Conservation (phyloP, 2,888 invertebrate species). For the Pocota personata region DNA sequence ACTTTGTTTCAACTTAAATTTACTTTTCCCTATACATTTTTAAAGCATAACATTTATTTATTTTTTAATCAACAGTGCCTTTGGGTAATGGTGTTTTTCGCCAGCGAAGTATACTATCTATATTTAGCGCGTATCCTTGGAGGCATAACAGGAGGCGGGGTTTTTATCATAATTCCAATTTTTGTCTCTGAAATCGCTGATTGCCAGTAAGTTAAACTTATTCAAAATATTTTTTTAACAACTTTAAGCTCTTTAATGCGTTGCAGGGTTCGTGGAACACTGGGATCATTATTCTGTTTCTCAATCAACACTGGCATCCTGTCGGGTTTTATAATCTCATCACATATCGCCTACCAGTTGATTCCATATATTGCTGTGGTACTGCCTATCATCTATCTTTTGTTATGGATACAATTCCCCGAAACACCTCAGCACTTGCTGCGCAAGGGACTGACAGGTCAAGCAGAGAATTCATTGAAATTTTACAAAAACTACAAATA, state of each 20-base stretch:
- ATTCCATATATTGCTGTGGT: conserved; percentile 78
- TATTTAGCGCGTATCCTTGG: conserved; percentile 79
- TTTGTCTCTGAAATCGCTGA: conserved; percentile 81
- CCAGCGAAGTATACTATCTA: conserved; percentile 77
- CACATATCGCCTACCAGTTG: conserved; percentile 78
- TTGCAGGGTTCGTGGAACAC: conserved; percentile 79
- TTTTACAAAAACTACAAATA: conserved; percentile 78
- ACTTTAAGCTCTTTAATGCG: neutral
- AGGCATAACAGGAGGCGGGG: conserved; percentile 80
- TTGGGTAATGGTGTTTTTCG: conserved; percentile 79
- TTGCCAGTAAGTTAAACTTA: conserved; percentile 79
- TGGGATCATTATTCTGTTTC: conserved; percentile 79
- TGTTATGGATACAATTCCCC: conserved; percentile 76
- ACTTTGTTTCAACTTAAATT: neutral
- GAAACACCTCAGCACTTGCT: conserved; percentile 80
- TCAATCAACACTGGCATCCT: conserved; percentile 79
- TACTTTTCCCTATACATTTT: neutral
- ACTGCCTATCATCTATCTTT: conserved; percentile 78
- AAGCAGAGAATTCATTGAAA: conserved; percentile 78
- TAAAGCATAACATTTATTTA: neutral
- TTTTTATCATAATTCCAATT: conserved; percentile 79
- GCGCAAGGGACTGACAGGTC: conserved; percentile 68
- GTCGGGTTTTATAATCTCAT: conserved; percentile 78
- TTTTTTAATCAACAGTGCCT: conserved; percentile 75
- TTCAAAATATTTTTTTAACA: neutral